Percentiles rank a stretch among this genome's conserved stretches.
phyloP scores from a whole-genome alignment of 2,888 invertebrate species.

The Crossocerus cetratus region DNA sequence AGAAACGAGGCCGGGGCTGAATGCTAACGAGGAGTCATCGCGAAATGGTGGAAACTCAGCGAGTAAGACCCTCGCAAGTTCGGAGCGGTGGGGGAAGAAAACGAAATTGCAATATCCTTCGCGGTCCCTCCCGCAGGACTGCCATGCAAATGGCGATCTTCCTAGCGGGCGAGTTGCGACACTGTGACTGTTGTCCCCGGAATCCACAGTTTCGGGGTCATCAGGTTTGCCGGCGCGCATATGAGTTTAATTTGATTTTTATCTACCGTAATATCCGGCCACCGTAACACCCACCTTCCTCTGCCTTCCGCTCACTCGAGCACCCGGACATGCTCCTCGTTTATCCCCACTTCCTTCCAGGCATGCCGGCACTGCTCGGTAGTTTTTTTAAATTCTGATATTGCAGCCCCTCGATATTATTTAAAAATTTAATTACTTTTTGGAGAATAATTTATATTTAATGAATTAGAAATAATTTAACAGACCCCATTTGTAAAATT shows the following conservation, averaged over 20 bases:
- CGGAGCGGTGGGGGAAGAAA: conserved; percentile 5
- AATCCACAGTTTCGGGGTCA: conserved; percentile 60
- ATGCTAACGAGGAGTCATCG: conserved; percentile 21
- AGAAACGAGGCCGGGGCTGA: conserved; percentile 1
- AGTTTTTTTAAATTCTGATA: conserved; percentile 21
- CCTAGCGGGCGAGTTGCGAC: conserved; percentile 11
- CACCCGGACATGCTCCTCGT: conserved; percentile 11
- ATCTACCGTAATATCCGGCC: conserved; percentile 62
- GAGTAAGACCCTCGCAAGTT: background rate
- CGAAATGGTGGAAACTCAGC: background rate
- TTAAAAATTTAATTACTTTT: too few relatives aligned
- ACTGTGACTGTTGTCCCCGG: conserved; percentile 26
- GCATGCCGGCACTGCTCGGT: conserved; percentile 8
- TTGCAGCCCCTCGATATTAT: too few relatives aligned
- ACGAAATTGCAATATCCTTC: conserved; percentile 63
- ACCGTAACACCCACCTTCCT: conserved; percentile 12
- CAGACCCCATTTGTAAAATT: too few relatives aligned
- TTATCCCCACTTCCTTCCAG: conserved; percentile 22
- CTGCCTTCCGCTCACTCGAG: background rate
- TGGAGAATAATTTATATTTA: too few relatives aligned
- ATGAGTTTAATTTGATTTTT: conserved; percentile 74
- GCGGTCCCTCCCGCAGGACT: background rate
- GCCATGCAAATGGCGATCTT: conserved; percentile 25
- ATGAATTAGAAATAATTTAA: too few relatives aligned
- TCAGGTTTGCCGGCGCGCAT: conserved; percentile 46